Conservation (phyloP, 2,113 vertebrate genomes). For the Carlito syrichta region DNA sequence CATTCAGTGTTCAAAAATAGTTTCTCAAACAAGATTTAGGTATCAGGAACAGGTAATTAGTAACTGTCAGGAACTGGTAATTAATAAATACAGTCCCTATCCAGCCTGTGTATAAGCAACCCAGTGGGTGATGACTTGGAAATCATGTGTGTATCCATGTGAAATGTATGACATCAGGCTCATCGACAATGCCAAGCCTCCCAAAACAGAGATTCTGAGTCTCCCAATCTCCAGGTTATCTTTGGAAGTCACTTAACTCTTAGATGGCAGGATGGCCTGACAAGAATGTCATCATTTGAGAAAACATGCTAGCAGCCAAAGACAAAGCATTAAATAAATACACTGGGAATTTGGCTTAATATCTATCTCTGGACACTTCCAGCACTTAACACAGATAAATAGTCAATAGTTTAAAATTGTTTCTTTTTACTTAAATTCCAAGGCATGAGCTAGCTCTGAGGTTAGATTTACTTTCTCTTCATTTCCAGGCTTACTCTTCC, state of each 20-base stretch:
- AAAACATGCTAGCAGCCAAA: neutral
- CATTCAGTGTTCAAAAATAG: constrained; percentile 42
- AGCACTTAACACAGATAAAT: constrained; percentile 17
- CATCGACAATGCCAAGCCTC: neutral
- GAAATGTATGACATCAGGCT: constrained; percentile 30
- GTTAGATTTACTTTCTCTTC: constrained; percentile 71
- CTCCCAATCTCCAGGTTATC: neutral
- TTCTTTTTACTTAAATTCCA: neutral
- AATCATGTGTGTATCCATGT: constrained; percentile 69
- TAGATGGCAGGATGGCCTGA: neutral
- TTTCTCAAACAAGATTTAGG: neutral
- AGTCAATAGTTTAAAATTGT: constrained; percentile 5
- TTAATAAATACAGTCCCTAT: neutral
- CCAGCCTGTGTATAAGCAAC: neutral
- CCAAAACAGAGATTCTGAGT: neutral
- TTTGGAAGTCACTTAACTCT: neutral
- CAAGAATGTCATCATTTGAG: neutral
- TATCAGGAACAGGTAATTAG: too few species aligned
- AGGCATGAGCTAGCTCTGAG: neutral
- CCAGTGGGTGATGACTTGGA: constrained; percentile 52
- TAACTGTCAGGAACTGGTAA: neutral
- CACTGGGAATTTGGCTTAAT: neutral
- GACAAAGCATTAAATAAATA: neutral
- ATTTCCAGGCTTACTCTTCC: constrained; percentile 68
- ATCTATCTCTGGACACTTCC: constrained; percentile 5